Conservation (phyloP, 1,140 invertebrate species). For the Planococcus citri region DNA sequence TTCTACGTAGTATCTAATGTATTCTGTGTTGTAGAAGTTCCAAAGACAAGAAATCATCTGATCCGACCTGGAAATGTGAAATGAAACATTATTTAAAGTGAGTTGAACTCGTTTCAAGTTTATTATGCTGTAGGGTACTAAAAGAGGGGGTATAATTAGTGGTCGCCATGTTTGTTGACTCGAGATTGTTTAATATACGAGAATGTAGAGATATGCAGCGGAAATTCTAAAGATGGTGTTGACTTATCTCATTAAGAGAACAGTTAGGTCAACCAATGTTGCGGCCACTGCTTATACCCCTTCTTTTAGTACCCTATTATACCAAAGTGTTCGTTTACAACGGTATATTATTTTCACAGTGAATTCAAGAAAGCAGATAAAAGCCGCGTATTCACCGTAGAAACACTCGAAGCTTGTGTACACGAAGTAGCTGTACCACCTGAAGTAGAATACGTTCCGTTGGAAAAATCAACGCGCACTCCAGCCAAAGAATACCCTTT, state of each 20-base stretch:
- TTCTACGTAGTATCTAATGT: neutral
- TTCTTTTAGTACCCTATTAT: too few species aligned
- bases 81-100: neutral
- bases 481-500: conserved; percentile 92
- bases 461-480: conserved; percentile 39
- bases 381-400: conserved; percentile 57
- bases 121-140: too few species aligned
- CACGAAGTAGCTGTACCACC: conserved; percentile 89
- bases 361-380: conserved; percentile 3
- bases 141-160: too few species aligned
- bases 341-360: neutral
- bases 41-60: neutral
- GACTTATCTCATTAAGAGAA: too few species aligned
- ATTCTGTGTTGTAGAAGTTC: neutral
- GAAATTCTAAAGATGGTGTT: too few species aligned
- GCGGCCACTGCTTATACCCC: too few species aligned
- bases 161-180: too few species aligned
- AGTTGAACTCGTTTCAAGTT: neutral
- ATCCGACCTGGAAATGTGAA: neutral
- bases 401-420: conserved; percentile 76
- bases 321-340: neutral
- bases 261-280: too few species aligned
- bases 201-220: too few species aligned
- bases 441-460: conserved; percentile 64
- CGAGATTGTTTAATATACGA: too few species aligned